These are phyloP conservation scores for Steinernema carpocapsae DNA, from an alignment of 2,888 invertebrate genomes.

Conservation along the genomic window DNA sequence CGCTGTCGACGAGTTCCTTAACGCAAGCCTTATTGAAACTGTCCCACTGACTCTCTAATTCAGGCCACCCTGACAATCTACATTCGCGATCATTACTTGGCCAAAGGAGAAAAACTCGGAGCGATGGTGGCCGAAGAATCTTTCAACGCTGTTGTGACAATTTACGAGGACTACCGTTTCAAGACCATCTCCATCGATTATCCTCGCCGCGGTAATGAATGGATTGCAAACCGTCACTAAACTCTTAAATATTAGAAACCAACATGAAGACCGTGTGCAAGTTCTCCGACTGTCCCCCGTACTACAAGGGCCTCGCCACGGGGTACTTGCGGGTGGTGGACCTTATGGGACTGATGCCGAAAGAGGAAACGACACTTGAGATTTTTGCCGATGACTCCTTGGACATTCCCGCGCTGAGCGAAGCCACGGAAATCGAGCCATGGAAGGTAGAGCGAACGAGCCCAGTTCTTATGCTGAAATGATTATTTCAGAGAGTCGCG, in stretches of 20 bases:
- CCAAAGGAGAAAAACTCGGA: not conserved
- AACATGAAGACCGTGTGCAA: not conserved
- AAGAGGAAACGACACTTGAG: not conserved
- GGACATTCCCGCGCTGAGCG: not conserved
- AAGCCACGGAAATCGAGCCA: not conserved
- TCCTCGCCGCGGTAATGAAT: not conserved
- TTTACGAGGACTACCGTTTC: constrained; percentile 1
- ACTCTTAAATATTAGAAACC: not conserved
- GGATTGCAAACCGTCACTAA: not conserved
- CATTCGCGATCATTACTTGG: not conserved
- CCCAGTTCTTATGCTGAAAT: too few species aligned
- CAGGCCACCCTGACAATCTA: not conserved
- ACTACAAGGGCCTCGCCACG: not conserved
- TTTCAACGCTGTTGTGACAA: not conserved
- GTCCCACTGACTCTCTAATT: too few species aligned
- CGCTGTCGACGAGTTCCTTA: not conserved
- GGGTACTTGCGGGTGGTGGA: constrained; percentile 13
- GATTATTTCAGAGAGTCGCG: too few species aligned
- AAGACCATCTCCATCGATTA: not conserved
- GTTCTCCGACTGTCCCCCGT: not conserved
- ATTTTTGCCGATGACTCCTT: not conserved
- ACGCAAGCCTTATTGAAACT: not conserved
- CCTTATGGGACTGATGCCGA: not conserved
- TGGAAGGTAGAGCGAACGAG: constrained; percentile 3
- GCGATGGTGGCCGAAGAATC: not conserved